These are phyloP conservation scores for Lithophane leautieri DNA, from an alignment of 2,888 invertebrate genomes.

Conservation along the genomic window DNA sequence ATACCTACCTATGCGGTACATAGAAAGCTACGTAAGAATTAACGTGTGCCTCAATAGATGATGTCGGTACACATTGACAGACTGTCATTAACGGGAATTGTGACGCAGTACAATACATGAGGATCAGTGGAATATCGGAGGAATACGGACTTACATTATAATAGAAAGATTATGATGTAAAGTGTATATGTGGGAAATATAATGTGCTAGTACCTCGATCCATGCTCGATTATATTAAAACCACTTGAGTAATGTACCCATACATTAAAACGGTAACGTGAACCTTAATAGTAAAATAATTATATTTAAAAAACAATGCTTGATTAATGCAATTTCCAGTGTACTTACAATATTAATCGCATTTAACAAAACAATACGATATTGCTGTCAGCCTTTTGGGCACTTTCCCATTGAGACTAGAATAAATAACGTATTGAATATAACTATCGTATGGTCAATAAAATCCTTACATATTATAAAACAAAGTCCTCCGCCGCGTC, in stretches of 20 bases:
- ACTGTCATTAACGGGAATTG: conserved; percentile 35
- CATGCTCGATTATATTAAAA: neutral
- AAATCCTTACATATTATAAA: too few relatives aligned
- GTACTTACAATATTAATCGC: neutral
- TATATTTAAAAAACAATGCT: neutral
- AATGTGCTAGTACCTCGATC: too few relatives aligned
- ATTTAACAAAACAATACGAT: neutral
- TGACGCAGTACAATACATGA: conserved; percentile 15
- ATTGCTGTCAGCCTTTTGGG: neutral
- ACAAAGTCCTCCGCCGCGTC: too few relatives aligned
- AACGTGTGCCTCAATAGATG: conserved; percentile 43
- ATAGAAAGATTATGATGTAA: neutral
- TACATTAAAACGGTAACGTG: neutral
- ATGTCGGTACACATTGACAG: conserved; percentile 31
- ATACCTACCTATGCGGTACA: neutral
- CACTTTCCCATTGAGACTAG: too few relatives aligned
- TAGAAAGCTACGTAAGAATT: conserved; percentile 35
- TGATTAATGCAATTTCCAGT: neutral
- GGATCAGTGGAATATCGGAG: neutral
- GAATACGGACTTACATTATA: neutral
- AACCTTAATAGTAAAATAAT: neutral
- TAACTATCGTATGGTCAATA: too few relatives aligned
- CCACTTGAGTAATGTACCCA: neutral
- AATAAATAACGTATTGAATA: too few relatives aligned
- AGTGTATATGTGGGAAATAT: neutral